Percentiles rank a stretch among this genome's conserved stretches.
Evolutionary conservation across 2,113 vertebrate genomes (phyloP).

Genomic region (Solenodon paradoxus): DNA sequence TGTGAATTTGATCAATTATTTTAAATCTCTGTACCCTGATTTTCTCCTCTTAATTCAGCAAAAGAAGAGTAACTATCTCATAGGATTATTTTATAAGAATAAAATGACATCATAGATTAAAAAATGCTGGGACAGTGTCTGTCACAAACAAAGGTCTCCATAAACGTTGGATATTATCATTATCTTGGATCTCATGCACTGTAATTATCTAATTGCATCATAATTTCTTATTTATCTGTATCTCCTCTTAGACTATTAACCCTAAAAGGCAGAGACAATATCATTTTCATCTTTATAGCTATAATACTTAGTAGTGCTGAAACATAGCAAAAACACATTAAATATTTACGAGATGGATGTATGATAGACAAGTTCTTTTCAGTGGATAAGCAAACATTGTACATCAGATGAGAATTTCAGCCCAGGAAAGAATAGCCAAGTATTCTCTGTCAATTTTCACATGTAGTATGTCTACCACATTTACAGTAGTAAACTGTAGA

Average conservation of each 20-base stretch:
- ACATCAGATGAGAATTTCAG: neutral
- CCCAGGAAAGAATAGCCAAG: neutral
- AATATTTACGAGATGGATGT: neutral
- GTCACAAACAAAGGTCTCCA: constrained; percentile 12
- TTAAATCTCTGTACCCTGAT: constrained; percentile 16
- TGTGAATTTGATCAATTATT: neutral
- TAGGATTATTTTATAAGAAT: neutral
- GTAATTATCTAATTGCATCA: neutral
- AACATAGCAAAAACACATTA: neutral
- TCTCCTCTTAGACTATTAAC: neutral
- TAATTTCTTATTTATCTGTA: neutral
- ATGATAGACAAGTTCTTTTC: neutral
- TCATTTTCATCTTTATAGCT: neutral
- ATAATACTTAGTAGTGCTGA: neutral
- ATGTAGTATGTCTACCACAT: neutral
- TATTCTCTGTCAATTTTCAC: neutral
- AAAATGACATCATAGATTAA: neutral
- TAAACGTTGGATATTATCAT: neutral
- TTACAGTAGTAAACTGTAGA: neutral
- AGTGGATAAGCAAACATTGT: neutral
- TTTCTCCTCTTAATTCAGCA: constrained; percentile 16
- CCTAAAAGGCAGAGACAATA: neutral
- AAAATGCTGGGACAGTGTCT: neutral
- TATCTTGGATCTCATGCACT: neutral
- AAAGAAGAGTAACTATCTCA: neutral